Percentiles rank a stretch among this genome's conserved stretches.
Conservation (phyloP, 1,140 invertebrate species). For the Diorhabda sublineata region DNA sequence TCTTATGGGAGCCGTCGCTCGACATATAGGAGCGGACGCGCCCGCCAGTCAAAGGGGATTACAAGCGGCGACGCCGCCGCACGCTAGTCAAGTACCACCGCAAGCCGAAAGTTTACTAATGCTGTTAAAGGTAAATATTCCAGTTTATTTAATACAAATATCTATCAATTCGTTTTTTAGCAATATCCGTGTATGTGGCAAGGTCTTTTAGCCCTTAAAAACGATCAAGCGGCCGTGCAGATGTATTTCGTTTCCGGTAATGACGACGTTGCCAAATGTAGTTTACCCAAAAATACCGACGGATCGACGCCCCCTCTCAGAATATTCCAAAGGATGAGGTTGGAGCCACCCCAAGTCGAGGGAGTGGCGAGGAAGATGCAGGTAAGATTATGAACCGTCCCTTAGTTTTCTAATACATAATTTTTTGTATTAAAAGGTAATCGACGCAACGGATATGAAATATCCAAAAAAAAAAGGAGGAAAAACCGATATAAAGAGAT, state of each 20-base stretch:
- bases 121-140: conserved; percentile 60
- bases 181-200: conserved; percentile 96
- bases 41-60: conserved; percentile 54
- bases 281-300: conserved; percentile 75
- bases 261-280: conserved; percentile 75
- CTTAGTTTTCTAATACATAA: too few relatives aligned
- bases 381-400: conserved; percentile 53
- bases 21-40: conserved; percentile 51
- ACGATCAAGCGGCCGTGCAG: conserved; percentile 92
- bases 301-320: conserved; percentile 77
- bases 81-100: conserved; percentile 67
- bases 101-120: conserved; percentile 76
- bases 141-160: not conserved
- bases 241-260: conserved; percentile 98
- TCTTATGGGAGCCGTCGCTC: conserved; percentile 48
- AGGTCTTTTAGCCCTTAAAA: conserved; percentile 89
- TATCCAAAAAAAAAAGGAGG: too few relatives aligned
- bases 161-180: conserved; percentile 48
- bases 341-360: conserved; percentile 91
- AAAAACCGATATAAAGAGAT: too few relatives aligned
- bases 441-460: too few relatives aligned
- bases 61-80: conserved; percentile 63
- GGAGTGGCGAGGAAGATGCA: conserved; percentile 94
- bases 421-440: too few relatives aligned
- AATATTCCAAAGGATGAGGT: conserved; percentile 93